Evolutionary conservation across 2,888 invertebrate genomes (phyloP), one percentile per base, ranked within the genome.

Genomic region (Chaitophorus viminalis): DNA sequence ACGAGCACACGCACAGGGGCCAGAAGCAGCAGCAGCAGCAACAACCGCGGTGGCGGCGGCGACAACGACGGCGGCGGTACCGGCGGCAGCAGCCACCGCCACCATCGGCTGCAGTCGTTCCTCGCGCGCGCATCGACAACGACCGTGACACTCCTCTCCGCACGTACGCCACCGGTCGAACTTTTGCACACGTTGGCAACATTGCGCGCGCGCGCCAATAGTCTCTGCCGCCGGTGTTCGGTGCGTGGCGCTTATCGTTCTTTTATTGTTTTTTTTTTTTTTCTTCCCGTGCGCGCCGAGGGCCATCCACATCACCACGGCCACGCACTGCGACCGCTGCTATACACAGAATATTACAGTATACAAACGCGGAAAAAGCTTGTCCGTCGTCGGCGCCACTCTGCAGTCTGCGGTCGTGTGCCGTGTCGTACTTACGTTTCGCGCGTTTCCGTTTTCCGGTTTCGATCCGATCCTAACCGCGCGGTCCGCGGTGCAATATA

Each of bases 181-280:
- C 84, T 84, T 84, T 84, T 76, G 84, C 84, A 65, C 84, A 46
- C 84, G 84, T 65, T 84, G 84, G 84, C 84, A 84, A 84, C 84
- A 65, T 76, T 46, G 84, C 65, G 65, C 76, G 21, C 8, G 25
- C 72, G n/a, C 18, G 74, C 33, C 54, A 21, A 39, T 29, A 29
- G 82, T 9, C 74, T 11, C 74, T 21, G 39, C 54, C 29, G 60
- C 46, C 36, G 82, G 52, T 25, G 54, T 54, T 31, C 52, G 21
- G 31, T 54, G 31, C 52, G 21, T 9, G 29, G 14, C 17, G 29
- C 52, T 74, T 54, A 74, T 75, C 83, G 83, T 74, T 60, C n/a
- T 25, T n/a, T 29, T n/a, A n/a, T n/a, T n/a, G n/a, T 68, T n/a
- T 68, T 25, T 17, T 6, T 82, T 39, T 36, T 74, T 36, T 72